These are phyloP conservation scores for Penelope pileata DNA, from an alignment of 2,113 vertebrate species.

Conservation along the genomic window DNA sequence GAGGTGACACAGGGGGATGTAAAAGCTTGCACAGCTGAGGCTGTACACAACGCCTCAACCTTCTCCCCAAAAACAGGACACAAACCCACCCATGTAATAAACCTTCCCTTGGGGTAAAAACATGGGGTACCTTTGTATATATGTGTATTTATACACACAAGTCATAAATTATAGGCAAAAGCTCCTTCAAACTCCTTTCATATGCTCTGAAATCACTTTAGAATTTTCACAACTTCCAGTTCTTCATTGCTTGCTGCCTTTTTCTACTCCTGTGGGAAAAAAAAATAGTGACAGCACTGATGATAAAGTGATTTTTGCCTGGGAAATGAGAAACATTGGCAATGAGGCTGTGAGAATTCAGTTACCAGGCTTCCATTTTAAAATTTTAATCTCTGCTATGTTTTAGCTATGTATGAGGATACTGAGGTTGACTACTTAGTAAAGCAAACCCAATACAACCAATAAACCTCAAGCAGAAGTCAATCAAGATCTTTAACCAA, in stretches of 20 bases:
- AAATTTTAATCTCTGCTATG: background rate
- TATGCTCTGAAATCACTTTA: fast-evolving
- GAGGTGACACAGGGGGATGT: background rate
- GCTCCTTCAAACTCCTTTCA: background rate
- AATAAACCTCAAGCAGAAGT: background rate
- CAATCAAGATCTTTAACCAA: background rate
- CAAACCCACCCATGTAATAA: background rate
- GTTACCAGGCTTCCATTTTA: fast-evolving
- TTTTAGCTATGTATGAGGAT: background rate
- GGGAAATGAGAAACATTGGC: background rate
- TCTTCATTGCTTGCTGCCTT: background rate
- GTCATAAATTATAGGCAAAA: background rate
- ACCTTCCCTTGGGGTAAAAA: background rate
- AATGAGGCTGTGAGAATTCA: background rate
- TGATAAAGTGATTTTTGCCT: background rate
- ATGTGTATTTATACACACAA: background rate
- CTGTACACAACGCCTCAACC: background rate
- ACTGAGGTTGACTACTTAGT: background rate
- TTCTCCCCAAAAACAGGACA: background rate
- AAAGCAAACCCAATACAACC: background rate
- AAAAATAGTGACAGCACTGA: background rate
- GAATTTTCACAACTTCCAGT: background rate
- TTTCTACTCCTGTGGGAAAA: background rate
- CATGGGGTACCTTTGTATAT: background rate
- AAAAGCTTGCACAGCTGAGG: background rate